Evolutionary conservation across 2,113 vertebrate species (phyloP).

Genomic region (Hymenochirus boettgeri): DNA sequence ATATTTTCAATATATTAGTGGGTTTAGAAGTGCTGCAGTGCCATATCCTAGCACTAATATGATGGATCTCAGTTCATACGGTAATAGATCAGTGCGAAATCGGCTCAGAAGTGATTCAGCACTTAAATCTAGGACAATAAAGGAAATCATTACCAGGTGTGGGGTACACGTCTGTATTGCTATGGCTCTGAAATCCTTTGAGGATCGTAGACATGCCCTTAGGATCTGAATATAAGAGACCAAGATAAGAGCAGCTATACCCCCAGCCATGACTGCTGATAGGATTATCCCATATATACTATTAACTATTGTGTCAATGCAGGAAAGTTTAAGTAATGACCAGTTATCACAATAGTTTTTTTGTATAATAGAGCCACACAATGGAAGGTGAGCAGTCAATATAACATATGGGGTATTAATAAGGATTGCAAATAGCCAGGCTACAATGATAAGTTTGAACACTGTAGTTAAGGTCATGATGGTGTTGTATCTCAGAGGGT

Average conservation of each 20-base stretch:
- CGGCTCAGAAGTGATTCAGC: neutral
- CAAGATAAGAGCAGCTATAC: neutral
- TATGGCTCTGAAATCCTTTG: neutral
- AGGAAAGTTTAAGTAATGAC: slow-evolving; percentile 11
- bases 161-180: slow-evolving; percentile 12
- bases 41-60: neutral
- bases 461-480: slow-evolving; percentile 1
- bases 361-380: neutral
- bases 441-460: neutral
- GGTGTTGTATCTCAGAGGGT: slow-evolving; percentile 9
- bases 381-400: neutral
- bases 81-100: neutral
- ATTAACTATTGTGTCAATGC: slow-evolving; percentile 8
- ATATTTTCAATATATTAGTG: slow-evolving; percentile 12
- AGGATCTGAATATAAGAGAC: neutral
- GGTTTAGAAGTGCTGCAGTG: slow-evolving; percentile 5
- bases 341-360: slow-evolving; percentile 18
- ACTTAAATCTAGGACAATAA: neutral
- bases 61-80: neutral
- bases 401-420: neutral
- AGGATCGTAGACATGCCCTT: slow-evolving; percentile 1
- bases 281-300: neutral
- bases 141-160: neutral
- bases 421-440: neutral
- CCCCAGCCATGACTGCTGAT: neutral